Conservation (phyloP, 2,888 invertebrate genomes). For the Ypsolopha sequella region DNA sequence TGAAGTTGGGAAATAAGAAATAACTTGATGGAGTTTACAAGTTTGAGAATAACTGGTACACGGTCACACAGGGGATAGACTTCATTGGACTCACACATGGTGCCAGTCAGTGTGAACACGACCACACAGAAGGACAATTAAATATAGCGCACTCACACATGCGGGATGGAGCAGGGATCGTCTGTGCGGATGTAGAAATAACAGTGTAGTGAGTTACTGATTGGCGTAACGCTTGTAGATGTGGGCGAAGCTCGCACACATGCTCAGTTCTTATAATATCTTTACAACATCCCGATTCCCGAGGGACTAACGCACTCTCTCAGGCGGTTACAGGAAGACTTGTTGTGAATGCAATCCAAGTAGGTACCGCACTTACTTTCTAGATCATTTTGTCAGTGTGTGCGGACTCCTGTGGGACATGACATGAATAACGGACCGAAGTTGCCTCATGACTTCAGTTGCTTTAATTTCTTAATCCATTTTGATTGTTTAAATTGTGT, state of each 20-base stretch:
- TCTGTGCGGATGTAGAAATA: slow-evolving; percentile 47
- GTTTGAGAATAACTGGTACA: slow-evolving; percentile 43
- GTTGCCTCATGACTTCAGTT: slow-evolving; percentile 18
- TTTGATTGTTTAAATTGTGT: neutral
- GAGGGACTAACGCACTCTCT: slow-evolving; percentile 53
- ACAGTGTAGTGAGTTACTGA: slow-evolving; percentile 42
- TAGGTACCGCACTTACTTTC: neutral
- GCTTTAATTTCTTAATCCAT: neutral
- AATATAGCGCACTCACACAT: slow-evolving; percentile 59
- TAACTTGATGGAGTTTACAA: slow-evolving; percentile 9
- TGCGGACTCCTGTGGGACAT: slow-evolving; percentile 25
- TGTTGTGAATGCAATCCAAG: slow-evolving; percentile 44
- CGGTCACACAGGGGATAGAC: slow-evolving; percentile 40
- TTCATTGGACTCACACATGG: slow-evolving; percentile 64
- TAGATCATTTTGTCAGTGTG: slow-evolving; percentile 21
- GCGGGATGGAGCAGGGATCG: slow-evolving; percentile 29
- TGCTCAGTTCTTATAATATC: slow-evolving; percentile 47
- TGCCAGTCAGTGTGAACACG: slow-evolving; percentile 35
- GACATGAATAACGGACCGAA: slow-evolving; percentile 30
- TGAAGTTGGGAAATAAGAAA: slow-evolving; percentile 9
- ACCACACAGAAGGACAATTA: slow-evolving; percentile 52
- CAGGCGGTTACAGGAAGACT: slow-evolving; percentile 34
- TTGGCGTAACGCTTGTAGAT: slow-evolving; percentile 51
- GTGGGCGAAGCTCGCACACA: slow-evolving; percentile 36
- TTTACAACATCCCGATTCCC: slow-evolving; percentile 65